Conservation (phyloP, 2,888 invertebrate species). For the Eristalis arbustorum region DNA sequence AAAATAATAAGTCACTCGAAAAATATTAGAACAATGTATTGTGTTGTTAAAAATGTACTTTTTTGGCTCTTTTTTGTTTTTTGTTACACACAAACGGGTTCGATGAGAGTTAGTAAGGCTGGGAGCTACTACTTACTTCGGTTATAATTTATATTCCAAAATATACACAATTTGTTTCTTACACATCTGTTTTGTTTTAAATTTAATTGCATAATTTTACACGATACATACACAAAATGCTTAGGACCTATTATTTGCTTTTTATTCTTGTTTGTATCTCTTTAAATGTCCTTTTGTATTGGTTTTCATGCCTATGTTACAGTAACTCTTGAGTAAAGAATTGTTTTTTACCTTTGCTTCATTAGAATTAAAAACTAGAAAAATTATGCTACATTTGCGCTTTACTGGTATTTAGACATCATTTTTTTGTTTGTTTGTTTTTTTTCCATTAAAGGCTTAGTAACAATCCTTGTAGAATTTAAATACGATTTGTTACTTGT, state of each 20-base stretch:
- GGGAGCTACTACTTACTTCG: slow-evolving; percentile 31
- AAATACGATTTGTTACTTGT: slow-evolving; percentile 12
- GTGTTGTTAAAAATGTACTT: not conserved
- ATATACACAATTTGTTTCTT: slow-evolving; percentile 23
- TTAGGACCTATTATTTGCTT: slow-evolving; percentile 32
- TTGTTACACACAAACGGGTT: slow-evolving; percentile 3
- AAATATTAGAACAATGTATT: not conserved
- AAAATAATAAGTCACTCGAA: not conserved
- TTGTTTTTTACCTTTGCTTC: not conserved
- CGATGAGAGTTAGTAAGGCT: slow-evolving; percentile 14
- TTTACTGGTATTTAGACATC: slow-evolving; percentile 32
- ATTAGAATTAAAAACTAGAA: slow-evolving; percentile 39
- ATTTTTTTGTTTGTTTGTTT: not conserved
- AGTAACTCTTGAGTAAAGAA: not conserved
- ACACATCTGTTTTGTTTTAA: slow-evolving; percentile 11
- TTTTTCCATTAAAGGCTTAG: slow-evolving; percentile 27
- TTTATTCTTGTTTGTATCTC: slow-evolving; percentile 2
- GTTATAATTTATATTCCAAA: slow-evolving; percentile 15
- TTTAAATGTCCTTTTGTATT: too few species aligned
- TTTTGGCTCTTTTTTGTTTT: too few species aligned
- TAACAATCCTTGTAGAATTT: slow-evolving; percentile 21
- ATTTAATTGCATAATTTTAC: slow-evolving; percentile 34
- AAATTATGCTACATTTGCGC: slow-evolving; percentile 60
- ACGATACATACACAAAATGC: slow-evolving; percentile 41
- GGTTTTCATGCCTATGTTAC: not conserved